Base-by-base conservation (phyloP, 2,797 vertebrate species). In the Labeo calbasu region DNA sequence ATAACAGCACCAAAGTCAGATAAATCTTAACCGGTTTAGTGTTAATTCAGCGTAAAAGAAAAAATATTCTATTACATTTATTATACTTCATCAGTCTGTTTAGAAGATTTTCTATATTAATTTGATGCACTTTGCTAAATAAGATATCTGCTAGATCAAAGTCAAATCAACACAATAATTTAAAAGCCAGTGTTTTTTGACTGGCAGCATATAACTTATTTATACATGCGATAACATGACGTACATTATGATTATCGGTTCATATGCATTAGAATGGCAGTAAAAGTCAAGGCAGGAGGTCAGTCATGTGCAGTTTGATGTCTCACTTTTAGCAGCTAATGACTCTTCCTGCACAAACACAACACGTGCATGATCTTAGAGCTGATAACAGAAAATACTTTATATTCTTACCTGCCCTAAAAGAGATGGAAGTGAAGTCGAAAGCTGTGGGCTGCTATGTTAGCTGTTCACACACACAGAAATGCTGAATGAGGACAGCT, bases 331-430 rank as follows among this genome's bases (percentile, higher is more conserved):
- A 69, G 50, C 50, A 40, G 65, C 21, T 53, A 53, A 68, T 17
- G 59, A 78, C 8, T 55, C 28, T 55, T 79, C 51, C 66, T 57
- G 65, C 79, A 70, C 43, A 9, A 2, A 72, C 40, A 81, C 36
- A 51, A 15, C 80, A 63, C 57, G 46, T 65, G 81, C 46, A 17
- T 40, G 70, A 32, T 21, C 69, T 36, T 61, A 50, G 4, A 63
- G 19, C 23, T 19, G 23, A 43, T 65, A 4, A 53, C 46, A 36
- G 10, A 46, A 43, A 53, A 23, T 0, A 13, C 36, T 21, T 4
- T 8, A 55, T 25, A 1, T 13, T 43, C 81, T 82, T 75, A 75
- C 70, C 70, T 82, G 59, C 46, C 57, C n/a, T n/a, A 15, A 50
- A 48, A 65, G 43, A 21, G 21, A n/a, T 21, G n/a, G 51, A 71